Percentiles rank a stretch among this genome's conserved stretches.
phyloP scores from a whole-genome alignment of 2,888 invertebrate genomes.

The Athrips mouffetella region DNA sequence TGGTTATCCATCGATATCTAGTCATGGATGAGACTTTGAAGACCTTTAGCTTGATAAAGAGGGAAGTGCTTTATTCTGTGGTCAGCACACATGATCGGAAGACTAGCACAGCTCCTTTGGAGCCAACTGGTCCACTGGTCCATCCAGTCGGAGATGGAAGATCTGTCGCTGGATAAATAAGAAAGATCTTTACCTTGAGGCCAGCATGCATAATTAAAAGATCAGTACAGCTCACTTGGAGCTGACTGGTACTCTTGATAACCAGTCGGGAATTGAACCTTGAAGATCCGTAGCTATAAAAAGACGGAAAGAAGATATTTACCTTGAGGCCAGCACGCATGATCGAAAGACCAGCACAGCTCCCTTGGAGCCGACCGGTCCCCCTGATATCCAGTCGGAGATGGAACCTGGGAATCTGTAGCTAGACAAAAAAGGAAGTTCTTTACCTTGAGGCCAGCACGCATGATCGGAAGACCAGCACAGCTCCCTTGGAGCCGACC shows the following conservation, averaged over 20 bases:
- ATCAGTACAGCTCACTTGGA: slow-evolving; percentile 81
- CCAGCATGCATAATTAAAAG: no score
- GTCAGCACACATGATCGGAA: slow-evolving; percentile 83
- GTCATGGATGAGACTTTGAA: slow-evolving; percentile 56
- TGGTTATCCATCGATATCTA: slow-evolving; percentile 80
- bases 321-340: no score
- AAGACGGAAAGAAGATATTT: not conserved
- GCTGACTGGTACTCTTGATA: slow-evolving; percentile 79
- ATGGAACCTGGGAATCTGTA: slow-evolving; percentile 44
- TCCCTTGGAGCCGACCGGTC: slow-evolving; percentile 79
- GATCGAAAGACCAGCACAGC: no score
- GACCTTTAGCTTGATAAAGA: slow-evolving; percentile 26
- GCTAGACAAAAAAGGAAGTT: slow-evolving; percentile 22
- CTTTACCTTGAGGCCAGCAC: slow-evolving; percentile 65
- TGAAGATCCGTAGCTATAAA: slow-evolving; percentile 35
- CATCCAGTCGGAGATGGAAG: no score
- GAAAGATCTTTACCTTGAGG: no score
- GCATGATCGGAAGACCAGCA: slow-evolving; percentile 83
- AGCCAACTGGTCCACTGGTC: slow-evolving; percentile 80
- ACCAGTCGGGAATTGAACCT: slow-evolving; percentile 68
- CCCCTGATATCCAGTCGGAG: slow-evolving; percentile 78
- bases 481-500: slow-evolving; percentile 80
- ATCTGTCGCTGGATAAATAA: no score
- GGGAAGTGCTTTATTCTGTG: slow-evolving; percentile 19
- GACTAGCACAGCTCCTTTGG: slow-evolving; percentile 81